phyloP scores from a whole-genome alignment of 2,113 vertebrate genomes.

The Pituophis catenifer region DNA sequence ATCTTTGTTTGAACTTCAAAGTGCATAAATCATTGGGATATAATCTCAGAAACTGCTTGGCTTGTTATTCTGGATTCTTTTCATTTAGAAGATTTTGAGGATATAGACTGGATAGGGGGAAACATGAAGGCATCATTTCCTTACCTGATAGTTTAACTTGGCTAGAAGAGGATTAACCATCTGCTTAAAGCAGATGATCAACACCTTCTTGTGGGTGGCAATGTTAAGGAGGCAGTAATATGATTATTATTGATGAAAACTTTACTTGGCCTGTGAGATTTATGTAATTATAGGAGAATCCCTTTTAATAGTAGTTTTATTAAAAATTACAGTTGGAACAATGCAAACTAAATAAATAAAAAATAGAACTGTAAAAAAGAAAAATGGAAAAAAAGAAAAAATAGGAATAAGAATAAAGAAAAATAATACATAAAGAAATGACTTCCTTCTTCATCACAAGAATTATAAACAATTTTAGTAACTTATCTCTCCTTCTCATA shows the following conservation, averaged over 20 bases:
- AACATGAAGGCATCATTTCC: background rate
- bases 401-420: background rate
- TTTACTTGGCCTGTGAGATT: background rate
- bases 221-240: background rate
- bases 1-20: background rate
- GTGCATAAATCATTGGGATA: background rate
- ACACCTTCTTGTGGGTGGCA: background rate
- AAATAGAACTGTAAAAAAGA: background rate
- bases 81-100: background rate
- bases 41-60: background rate
- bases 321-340: background rate
- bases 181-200: background rate
- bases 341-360: background rate
- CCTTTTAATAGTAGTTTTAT: background rate
- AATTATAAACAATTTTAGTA: background rate
- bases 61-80: background rate
- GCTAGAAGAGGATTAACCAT: background rate
- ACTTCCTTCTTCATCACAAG: background rate
- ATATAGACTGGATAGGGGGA: background rate
- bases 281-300: background rate
- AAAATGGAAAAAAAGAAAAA: background rate
- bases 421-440: background rate
- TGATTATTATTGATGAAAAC: background rate
- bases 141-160: background rate
- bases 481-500: background rate